A percentile compares a stretch with the other conserved stretches of the same genome.
phyloP scores from a whole-genome alignment of 2,888 invertebrate genomes.

The Diarsia dahlii region DNA sequence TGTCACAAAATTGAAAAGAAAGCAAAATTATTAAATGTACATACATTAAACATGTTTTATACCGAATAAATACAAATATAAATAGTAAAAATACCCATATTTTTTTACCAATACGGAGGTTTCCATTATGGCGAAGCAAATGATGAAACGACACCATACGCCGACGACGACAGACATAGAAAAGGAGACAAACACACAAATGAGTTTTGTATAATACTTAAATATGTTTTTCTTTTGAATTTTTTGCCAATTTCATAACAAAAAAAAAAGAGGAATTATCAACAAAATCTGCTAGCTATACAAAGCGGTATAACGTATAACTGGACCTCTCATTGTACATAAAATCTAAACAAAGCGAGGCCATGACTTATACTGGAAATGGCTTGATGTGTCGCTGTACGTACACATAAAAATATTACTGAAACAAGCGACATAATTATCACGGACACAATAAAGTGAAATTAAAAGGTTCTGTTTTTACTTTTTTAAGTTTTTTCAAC shows the following conservation, averaged over 20 bases:
- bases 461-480: not conserved
- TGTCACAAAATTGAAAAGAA: not conserved
- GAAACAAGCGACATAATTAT: not conserved
- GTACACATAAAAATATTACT: not conserved
- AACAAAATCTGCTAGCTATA: not conserved
- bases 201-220: slow-evolving; percentile 38
- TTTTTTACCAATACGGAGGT: slow-evolving; percentile 43
- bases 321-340: too few relatives aligned
- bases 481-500: not conserved
- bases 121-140: slow-evolving; percentile 42
- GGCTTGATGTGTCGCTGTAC: too few relatives aligned
- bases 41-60: not conserved
- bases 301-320: too few relatives aligned
- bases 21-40: not conserved
- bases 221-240: not conserved
- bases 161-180: slow-evolving; percentile 66
- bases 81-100: slow-evolving; percentile 40
- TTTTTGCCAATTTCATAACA: slow-evolving; percentile 41
- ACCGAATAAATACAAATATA: not conserved
- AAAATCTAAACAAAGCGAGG: too few relatives aligned
- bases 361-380: too few relatives aligned
- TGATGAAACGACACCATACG: slow-evolving; percentile 50
- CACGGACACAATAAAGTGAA: not conserved
- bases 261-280: not conserved
- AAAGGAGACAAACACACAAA: slow-evolving; percentile 66